phyloP scores from a whole-genome alignment of 2,888 invertebrate species.

The Spialia ferax region DNA sequence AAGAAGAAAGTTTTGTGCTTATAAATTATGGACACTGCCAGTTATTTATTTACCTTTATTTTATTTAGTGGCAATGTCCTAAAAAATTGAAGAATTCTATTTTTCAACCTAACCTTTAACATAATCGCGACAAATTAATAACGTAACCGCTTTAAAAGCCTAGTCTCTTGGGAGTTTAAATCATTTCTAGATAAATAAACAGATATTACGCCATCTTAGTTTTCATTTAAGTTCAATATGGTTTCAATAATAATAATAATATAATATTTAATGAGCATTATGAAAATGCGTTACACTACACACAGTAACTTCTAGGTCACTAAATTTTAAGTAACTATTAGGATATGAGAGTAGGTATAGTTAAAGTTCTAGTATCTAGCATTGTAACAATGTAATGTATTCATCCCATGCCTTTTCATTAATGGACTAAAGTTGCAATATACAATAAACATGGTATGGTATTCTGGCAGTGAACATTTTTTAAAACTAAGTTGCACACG shows the following conservation, averaged over 20 bases:
- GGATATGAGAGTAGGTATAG: neutral
- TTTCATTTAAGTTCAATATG: neutral
- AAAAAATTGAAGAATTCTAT: neutral
- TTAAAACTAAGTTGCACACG: conserved; percentile 17
- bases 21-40: conserved; percentile 17
- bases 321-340: neutral
- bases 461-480: conserved; percentile 27
- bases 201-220: neutral
- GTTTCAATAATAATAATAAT: neutral
- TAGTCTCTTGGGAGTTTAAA: neutral
- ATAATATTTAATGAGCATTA: conserved; percentile 1
- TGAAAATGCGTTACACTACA: neutral
- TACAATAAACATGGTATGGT: conserved; percentile 1
- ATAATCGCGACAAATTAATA: too few species aligned
- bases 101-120: too few species aligned
- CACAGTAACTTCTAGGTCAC: conserved; percentile 1
- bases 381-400: neutral
- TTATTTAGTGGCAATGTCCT: neutral
- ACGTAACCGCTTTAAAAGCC: too few species aligned
- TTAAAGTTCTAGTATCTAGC: neutral
- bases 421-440: neutral
- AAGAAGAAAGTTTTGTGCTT: conserved; percentile 2
- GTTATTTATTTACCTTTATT: neutral
- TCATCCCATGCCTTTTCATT: neutral
- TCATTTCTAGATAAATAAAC: neutral